These are phyloP conservation scores for Macrostomum lignano DNA, from an alignment of 1,140 invertebrate genomes.

Conservation along the genomic window DNA sequence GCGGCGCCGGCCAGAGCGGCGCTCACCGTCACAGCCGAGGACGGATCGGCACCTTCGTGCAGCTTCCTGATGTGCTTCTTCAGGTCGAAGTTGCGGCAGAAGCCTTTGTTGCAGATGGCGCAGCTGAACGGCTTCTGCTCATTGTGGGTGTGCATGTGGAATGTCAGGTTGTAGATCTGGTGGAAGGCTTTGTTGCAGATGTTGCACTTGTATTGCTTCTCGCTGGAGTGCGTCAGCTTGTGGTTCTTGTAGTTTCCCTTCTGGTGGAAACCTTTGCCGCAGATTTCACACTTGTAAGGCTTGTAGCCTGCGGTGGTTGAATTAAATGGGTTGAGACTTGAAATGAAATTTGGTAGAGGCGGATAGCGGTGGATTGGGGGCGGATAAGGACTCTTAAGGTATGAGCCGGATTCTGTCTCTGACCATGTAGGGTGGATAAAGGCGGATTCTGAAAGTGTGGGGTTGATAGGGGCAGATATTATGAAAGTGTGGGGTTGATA, in stretches of 20 bases:
- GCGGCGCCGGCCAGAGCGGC: no score
- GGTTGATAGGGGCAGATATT: no score
- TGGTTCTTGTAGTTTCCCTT: slow-evolving; percentile 99
- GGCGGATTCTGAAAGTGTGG: no score
- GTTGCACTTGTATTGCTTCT: slow-evolving; percentile 74
- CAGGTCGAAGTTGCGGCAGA: slow-evolving; percentile 92
- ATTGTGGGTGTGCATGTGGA: slow-evolving; percentile 96
- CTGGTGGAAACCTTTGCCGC: slow-evolving; percentile 68
- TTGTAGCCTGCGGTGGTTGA: slow-evolving; percentile 8
- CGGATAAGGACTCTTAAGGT: no score
- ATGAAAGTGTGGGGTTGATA: no score
- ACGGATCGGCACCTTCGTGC: slow-evolving; percentile 35
- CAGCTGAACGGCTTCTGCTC: slow-evolving; percentile 89
- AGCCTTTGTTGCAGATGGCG: slow-evolving; percentile 69
- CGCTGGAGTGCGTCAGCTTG: slow-evolving; percentile 71
- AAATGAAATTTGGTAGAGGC: slow-evolving; percentile 5
- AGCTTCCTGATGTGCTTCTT: slow-evolving; percentile 90
- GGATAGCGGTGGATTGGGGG: no score
- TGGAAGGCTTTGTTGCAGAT: slow-evolving; percentile 91
- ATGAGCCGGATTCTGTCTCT: no score
- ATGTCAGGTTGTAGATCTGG: slow-evolving; percentile 88
- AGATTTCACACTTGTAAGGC: slow-evolving; percentile 61
- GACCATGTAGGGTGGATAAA: no score
- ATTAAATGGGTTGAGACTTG: neutral
- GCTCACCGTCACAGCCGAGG: no score